Conservation (phyloP, 2,888 invertebrate genomes). For the Eucriotettix oculatus region DNA sequence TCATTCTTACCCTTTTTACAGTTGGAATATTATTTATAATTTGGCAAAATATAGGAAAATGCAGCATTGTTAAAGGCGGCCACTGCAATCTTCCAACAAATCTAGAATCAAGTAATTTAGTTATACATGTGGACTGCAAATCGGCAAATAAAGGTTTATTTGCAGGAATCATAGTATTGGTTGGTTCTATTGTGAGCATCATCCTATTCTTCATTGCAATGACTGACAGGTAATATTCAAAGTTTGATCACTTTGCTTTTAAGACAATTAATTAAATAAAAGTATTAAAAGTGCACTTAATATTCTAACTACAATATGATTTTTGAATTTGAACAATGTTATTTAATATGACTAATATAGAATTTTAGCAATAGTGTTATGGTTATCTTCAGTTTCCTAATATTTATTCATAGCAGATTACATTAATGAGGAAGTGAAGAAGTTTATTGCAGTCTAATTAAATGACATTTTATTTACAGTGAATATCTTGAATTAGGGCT, state of each 20-base stretch:
- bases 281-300: no score
- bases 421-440: no score
- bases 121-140: conserved; percentile 56
- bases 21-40: conserved; percentile 58
- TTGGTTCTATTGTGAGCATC: conserved; percentile 36
- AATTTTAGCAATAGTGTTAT: no score
- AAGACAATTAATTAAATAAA: neutral
- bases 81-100: conserved; percentile 22
- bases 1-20: conserved; percentile 18
- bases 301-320: no score
- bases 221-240: conserved; percentile 29
- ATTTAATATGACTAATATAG: no score
- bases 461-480: conserved; percentile 20
- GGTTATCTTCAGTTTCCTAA: no score
- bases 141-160: conserved; percentile 61
- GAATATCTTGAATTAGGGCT: conserved; percentile 32
- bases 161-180: conserved; percentile 44
- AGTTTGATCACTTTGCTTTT: neutral
- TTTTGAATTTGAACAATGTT: no score
- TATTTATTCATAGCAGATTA: no score
- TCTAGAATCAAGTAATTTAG: conserved; percentile 29
- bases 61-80: conserved; percentile 23
- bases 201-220: conserved; percentile 41
- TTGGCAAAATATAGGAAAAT: conserved; percentile 54
- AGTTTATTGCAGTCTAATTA: no score